Conservation (phyloP, 2,888 invertebrate genomes). For the Aromia moschata region DNA sequence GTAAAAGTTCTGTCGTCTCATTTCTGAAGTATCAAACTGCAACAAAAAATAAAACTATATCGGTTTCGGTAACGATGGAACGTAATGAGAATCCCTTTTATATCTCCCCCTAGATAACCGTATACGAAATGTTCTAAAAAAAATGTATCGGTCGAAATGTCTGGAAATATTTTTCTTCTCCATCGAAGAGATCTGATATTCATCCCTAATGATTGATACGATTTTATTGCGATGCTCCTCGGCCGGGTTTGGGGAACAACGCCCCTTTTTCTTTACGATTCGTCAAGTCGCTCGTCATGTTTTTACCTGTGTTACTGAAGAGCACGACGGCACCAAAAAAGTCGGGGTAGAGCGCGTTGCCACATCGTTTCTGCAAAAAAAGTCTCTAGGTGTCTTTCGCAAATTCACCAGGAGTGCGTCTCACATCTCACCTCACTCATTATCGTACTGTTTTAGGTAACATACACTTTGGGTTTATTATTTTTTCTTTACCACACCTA, state of each 20-base stretch:
- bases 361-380: constrained; percentile 29
- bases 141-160: not conserved
- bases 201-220: constrained; percentile 10
- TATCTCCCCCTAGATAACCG: too few species aligned
- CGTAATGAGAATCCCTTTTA: too few species aligned
- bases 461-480: not conserved
- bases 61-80: too few species aligned
- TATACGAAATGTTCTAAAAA: too few species aligned
- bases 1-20: too few species aligned
- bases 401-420: constrained; percentile 21
- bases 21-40: too few species aligned
- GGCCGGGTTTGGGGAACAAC: constrained; percentile 9
- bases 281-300: constrained; percentile 10
- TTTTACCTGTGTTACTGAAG: constrained; percentile 46
- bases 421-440: constrained; percentile 40
- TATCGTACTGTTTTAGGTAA: not conserved
- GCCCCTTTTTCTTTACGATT: constrained; percentile 8
- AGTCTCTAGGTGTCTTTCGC: constrained; percentile 8
- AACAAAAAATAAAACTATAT: too few species aligned
- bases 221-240: constrained; percentile 5
- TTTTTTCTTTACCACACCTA: constrained; percentile 15
- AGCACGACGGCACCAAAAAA: constrained; percentile 39
- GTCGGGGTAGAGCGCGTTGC: constrained; percentile 29
- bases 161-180: constrained; percentile 3
- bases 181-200: not conserved